Conservation (phyloP, 2,888 invertebrate genomes). For the Ommatoiulus sabulosus region DNA sequence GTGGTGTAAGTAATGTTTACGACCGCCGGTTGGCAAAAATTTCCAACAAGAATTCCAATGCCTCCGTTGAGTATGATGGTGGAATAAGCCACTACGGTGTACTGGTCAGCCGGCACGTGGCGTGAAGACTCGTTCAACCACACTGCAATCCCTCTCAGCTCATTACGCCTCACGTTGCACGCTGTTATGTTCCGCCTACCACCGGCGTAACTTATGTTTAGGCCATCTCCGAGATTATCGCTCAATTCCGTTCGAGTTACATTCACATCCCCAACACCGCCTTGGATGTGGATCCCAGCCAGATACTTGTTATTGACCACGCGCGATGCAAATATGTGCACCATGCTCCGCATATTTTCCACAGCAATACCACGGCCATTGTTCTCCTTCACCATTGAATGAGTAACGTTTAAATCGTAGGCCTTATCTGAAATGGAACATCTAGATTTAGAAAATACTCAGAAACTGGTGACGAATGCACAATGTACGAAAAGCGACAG, state of each 20-base stretch:
- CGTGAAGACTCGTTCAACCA: conserved; percentile 92
- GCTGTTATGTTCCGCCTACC: conserved; percentile 92
- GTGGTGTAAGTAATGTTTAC: conserved; percentile 93
- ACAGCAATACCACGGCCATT: conserved; percentile 95
- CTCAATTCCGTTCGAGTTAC: conserved; percentile 90
- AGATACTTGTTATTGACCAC: conserved; percentile 89
- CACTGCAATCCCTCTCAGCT: conserved; percentile 87
- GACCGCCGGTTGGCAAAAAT: conserved; percentile 82
- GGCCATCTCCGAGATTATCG: conserved; percentile 92
- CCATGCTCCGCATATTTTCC: conserved; percentile 88
- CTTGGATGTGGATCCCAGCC: conserved; percentile 88
- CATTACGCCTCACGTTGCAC: conserved; percentile 86
- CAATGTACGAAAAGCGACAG: too few relatives aligned
- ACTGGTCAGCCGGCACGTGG: conserved; percentile 84
- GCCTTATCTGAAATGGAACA: conserved; percentile 71
- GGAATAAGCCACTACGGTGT: conserved; percentile 87
- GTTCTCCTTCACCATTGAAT: conserved; percentile 87
- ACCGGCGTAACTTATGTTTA: conserved; percentile 95
- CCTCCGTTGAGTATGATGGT: conserved; percentile 88
- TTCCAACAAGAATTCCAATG: conserved; percentile 90
- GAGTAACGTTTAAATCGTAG: conserved; percentile 88
- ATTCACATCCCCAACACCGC: conserved; percentile 94
- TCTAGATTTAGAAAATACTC: neutral
- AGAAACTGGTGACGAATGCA: neutral
- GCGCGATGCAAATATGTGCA: conserved; percentile 85